Conservation (phyloP, 2,113 vertebrate species). For the Albula glossodonta region DNA sequence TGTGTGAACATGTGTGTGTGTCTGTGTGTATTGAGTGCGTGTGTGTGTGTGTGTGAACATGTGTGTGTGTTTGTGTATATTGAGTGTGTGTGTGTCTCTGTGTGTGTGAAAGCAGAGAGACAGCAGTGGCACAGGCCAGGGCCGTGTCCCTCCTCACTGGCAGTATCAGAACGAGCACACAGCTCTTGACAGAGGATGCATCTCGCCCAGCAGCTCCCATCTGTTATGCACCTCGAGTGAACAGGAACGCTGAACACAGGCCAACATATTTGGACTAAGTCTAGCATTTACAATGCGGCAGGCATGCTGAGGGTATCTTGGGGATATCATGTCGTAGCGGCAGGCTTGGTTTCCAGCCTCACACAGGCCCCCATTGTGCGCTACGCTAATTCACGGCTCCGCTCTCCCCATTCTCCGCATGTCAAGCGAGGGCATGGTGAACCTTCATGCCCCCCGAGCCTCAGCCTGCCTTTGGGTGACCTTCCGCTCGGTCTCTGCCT, state of each 20-base stretch:
- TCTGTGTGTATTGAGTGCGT: no score
- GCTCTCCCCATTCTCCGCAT: not conserved
- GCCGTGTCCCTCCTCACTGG: not conserved
- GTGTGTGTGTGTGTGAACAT: no score
- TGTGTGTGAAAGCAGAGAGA: not conserved
- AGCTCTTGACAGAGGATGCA: not conserved
- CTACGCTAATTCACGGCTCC: not conserved
- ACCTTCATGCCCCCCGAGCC: not conserved
- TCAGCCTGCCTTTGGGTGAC: not conserved
- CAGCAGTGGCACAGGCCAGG: not conserved
- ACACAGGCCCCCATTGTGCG: not conserved
- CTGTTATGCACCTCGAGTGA: not conserved
- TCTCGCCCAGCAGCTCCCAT: not conserved
- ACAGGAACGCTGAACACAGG: not conserved
- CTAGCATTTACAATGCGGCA: not conserved
- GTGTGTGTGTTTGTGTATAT: no score
- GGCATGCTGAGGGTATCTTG: not conserved
- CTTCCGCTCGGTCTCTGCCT: not conserved
- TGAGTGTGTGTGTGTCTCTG: no score
- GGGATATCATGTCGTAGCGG: not conserved
- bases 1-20: no score
- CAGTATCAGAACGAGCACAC: not conserved
- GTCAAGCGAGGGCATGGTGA: not conserved
- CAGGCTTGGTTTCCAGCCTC: not conserved
- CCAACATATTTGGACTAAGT: not conserved